A percentile compares a stretch with the other conserved stretches of the same genome.
Evolutionary conservation across 2,888 invertebrate genomes (phyloP).

Genomic region (Gisinianus flammeolus): DNA sequence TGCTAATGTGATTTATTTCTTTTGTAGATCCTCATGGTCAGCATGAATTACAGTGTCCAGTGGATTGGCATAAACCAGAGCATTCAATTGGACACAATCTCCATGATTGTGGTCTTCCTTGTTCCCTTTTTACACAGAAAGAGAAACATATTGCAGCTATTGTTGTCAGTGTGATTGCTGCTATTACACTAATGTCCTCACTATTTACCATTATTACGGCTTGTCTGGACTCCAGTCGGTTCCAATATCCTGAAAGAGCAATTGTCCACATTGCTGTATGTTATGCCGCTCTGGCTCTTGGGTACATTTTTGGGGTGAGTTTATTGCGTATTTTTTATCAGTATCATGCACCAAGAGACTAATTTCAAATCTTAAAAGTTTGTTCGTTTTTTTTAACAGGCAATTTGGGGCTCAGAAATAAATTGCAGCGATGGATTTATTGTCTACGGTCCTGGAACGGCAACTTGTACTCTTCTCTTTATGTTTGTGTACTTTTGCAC

Average conservation of each 20-base stretch:
- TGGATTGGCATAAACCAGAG: constrained; percentile 52
- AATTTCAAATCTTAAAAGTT: not conserved
- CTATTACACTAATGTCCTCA: constrained; percentile 86
- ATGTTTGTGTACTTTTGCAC: constrained; percentile 93
- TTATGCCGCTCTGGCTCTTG: constrained; percentile 91
- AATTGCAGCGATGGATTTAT: constrained; percentile 57
- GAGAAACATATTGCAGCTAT: constrained; percentile 82
- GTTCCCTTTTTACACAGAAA: constrained; percentile 84
- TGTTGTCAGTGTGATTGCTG: constrained; percentile 95
- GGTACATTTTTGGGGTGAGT: constrained; percentile 74
- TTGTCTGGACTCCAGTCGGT: constrained; percentile 90
- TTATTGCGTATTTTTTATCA: not conserved
- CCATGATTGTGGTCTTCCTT: constrained; percentile 84
- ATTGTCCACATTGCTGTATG: constrained; percentile 97
- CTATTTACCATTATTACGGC: constrained; percentile 92
- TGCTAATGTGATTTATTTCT: not conserved
- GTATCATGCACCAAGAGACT: not conserved
- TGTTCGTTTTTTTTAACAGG: constrained; percentile 43
- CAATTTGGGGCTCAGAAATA: constrained; percentile 58
- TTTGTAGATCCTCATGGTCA: not conserved
- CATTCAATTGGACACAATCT: constrained; percentile 55
- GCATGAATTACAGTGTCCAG: constrained; percentile 50
- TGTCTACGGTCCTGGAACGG: constrained; percentile 58
- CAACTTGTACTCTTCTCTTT: constrained; percentile 86
- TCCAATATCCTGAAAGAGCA: constrained; percentile 96